Evolutionary conservation across 2,888 invertebrate species (phyloP), one percentile per base, ranked within the genome.

Genomic region (Anaspis maculata): DNA sequence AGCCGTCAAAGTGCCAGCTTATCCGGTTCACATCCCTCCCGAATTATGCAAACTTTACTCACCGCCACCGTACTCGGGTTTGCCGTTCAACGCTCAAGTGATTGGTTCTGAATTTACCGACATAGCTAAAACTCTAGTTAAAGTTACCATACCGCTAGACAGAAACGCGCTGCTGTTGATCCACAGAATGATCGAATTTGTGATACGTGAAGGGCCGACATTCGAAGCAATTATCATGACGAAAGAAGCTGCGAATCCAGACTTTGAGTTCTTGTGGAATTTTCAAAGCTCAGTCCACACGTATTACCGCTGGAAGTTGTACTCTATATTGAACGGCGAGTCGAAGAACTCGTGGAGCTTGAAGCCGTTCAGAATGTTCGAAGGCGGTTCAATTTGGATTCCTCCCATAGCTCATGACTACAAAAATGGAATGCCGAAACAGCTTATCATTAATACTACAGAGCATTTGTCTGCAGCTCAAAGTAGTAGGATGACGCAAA

Each of bases 211-310:
- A 69, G 98, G 98, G 0, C 95, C 97, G 2, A 84, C 94, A 83
- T 98, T 99, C 70, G 98, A 98, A 67, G 96, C 96, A 1, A 85
- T 96, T 75, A 88, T 99, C 35, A 98, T 98, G 95, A 91, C 90
- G 67, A 78, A 86, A 52, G 97, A 98, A 73, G 76, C 92, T 47
- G 87, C 81, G 64, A 99, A 98, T 71, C 91, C 94, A 0, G 78
- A 85, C 66, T 98, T 86, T 71, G 82, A 87, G 74, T 98, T 99
- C 71, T 73, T 99, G 39, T 97, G 95, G 68, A 96, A 98, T 64
- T 49, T 46, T 27, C 48, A 52, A 14, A 91, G 69, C 85, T 88
- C 54, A 0, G 38, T 38, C 4, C 54, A 56, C 37, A 45, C 49
- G n/a, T 57, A 54, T 33, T 56, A 56, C 37, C 37, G 41, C 3